phyloP scores from a whole-genome alignment of 1,140 invertebrate genomes.

The Micrasema longulum region DNA sequence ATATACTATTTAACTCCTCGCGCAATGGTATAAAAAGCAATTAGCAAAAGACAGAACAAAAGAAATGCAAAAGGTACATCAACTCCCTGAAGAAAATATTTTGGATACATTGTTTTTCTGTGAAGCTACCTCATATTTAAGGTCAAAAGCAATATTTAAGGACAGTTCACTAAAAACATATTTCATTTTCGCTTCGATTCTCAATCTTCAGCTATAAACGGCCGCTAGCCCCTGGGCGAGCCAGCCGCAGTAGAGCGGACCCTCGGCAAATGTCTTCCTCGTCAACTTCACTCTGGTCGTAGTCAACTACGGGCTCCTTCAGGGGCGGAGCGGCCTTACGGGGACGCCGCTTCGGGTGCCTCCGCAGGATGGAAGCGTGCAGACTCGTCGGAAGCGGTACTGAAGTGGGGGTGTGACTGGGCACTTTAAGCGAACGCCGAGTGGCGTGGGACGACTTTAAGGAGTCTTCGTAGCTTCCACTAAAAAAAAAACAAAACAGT shows the following conservation, averaged over 20 bases:
- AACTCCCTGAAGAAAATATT: too few species aligned
- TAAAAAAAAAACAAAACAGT: conserved; percentile 59
- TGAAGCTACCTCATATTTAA: too few species aligned
- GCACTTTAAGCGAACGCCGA: conserved; percentile 41
- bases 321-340: conserved; percentile 53
- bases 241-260: neutral
- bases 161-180: too few species aligned
- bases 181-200: too few species aligned
- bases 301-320: conserved; percentile 65
- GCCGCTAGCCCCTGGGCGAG: neutral
- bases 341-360: conserved; percentile 48
- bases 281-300: conserved; percentile 64
- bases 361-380: conserved; percentile 28
- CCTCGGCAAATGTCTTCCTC: conserved; percentile 53
- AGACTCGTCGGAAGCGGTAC: conserved; percentile 5
- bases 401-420: neutral
- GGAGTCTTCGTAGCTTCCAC: conserved; percentile 75
- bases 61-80: too few species aligned
- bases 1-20: too few species aligned
- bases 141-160: too few species aligned
- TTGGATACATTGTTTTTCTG: too few species aligned
- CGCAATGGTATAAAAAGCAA: too few species aligned
- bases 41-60: too few species aligned
- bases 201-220: too few species aligned
- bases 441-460: conserved; percentile 65